Evolutionary conservation across 1,140 invertebrate species (phyloP).

Genomic region (Adelges cooleyi): DNA sequence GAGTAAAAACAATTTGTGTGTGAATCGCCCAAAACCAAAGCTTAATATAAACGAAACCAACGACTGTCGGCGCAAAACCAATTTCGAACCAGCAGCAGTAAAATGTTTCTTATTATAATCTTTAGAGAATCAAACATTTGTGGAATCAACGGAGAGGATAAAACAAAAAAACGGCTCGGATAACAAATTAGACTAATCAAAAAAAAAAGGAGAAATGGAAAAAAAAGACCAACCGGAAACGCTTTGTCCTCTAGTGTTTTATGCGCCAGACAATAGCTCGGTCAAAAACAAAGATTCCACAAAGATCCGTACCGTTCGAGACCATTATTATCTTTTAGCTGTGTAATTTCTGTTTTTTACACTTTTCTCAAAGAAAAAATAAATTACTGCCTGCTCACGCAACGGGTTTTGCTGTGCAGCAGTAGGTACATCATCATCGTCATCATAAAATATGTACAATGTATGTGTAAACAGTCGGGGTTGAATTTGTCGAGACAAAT

Average conservation of each 20-base stretch:
- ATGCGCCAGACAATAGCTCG: constrained; percentile 2
- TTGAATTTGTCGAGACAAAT: too few species aligned
- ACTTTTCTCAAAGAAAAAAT: neutral
- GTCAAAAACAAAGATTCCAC: constrained; percentile 22
- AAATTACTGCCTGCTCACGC: too few species aligned
- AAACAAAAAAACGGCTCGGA: neutral
- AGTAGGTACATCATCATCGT: too few species aligned
- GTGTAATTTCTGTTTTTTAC: neutral
- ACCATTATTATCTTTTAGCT: constrained; percentile 10
- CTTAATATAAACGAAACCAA: too few species aligned
- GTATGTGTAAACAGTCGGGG: too few species aligned
- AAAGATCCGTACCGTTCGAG: neutral
- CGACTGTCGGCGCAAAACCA: neutral
- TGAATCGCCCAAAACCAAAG: too few species aligned
- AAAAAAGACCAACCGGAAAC: constrained; percentile 10
- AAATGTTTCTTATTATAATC: neutral
- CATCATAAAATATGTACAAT: too few species aligned
- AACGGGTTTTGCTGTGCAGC: too few species aligned
- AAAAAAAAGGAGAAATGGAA: neutral
- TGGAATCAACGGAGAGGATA: too few species aligned
- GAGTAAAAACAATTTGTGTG: too few species aligned
- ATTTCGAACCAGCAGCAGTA: neutral
- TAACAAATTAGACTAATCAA: constrained; percentile 11
- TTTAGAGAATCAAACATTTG: too few species aligned
- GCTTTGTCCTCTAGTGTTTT: constrained; percentile 20